Conservation (phyloP, 1,140 invertebrate species). For the Sinonovacula constricta region DNA sequence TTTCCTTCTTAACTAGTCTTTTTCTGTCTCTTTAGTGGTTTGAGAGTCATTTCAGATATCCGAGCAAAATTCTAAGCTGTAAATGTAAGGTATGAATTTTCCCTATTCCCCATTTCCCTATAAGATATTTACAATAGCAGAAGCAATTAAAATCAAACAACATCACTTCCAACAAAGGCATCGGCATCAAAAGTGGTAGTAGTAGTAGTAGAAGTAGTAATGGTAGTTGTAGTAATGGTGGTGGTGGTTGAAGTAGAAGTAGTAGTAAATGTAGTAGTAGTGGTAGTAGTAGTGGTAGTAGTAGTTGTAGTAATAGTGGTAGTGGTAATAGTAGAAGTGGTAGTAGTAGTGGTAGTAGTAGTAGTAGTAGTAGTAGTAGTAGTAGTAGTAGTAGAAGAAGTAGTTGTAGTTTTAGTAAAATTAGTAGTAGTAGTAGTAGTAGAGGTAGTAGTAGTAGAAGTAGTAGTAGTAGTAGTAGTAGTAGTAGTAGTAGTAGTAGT, state of each 20-base stretch:
- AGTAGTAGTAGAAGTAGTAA: constrained; percentile 1
- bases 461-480: constrained; percentile 4
- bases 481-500: constrained; percentile 4
- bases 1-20: too few relatives aligned
- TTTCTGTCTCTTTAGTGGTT: too few relatives aligned
- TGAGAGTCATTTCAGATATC: too few relatives aligned
- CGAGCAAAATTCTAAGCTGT: too few relatives aligned
- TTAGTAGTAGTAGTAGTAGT: background rate
- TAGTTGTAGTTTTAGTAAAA: background rate
- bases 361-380: constrained; percentile 4
- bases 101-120: too few relatives aligned
- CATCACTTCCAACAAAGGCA: too few relatives aligned
- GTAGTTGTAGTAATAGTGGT: constrained; percentile 1
- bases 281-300: constrained; percentile 4
- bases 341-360: constrained; percentile 4
- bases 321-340: background rate
- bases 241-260: background rate
- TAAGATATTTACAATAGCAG: too few relatives aligned
- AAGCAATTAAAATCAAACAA: too few relatives aligned
- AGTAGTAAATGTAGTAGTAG: constrained; percentile 1
- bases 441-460: constrained; percentile 4
- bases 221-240: constrained; percentile 1
- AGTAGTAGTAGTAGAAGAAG: constrained; percentile 1
- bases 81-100: too few relatives aligned
- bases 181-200: background rate